Evolutionary conservation across 1,140 invertebrate genomes (phyloP), one percentile per base, ranked within the genome.

Genomic region (Trypoxylus dichotomus): DNA sequence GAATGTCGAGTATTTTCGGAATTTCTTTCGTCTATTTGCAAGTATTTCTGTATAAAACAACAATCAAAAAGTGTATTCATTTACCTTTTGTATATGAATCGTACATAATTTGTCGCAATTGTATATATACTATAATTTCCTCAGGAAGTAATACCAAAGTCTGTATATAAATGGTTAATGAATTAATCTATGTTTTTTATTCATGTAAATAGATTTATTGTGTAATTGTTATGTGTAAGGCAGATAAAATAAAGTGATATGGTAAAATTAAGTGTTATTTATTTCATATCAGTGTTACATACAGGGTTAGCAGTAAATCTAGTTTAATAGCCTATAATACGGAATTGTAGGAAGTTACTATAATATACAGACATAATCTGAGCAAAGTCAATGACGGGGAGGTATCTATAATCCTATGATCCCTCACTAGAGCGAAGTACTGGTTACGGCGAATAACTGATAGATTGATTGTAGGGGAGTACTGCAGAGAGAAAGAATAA

Each of bases 101-200:
- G 42, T 43, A 43, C 24, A 29, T 74, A 74, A 74, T 74, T 74
- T 37, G 32, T 37, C 19, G 60, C 37, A 74, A 37, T 41, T 74
- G 72, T 76, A 63, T 78, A 78, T 60, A 74, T 75, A 76, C 41
- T 76, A 76, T 78, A 75, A 78, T 78, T 78, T 78, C 77, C 78
- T 78, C 78, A 76, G 78, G 74, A 78, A 72, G 43, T 54, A 29
- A 78, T 76, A 75, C 78, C 78, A 78, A 78, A 78, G 74, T 78
- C 54, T 78, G 78, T 78, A 78, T 73, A 78, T 78, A 78, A 63
- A 77, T 42, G 42, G 29, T 73, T 47, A 54, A 60, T 75, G 74
- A 78, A 75, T 73, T 78, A 76, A 76, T 76, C 75, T 78, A 78
- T 78, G 78, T 78, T 78, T 78, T 78, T 76, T 78, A 78, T 78